Base-by-base conservation (phyloP, 2,797 vertebrate genomes). In the Alcedo quadribrachys region DNA sequence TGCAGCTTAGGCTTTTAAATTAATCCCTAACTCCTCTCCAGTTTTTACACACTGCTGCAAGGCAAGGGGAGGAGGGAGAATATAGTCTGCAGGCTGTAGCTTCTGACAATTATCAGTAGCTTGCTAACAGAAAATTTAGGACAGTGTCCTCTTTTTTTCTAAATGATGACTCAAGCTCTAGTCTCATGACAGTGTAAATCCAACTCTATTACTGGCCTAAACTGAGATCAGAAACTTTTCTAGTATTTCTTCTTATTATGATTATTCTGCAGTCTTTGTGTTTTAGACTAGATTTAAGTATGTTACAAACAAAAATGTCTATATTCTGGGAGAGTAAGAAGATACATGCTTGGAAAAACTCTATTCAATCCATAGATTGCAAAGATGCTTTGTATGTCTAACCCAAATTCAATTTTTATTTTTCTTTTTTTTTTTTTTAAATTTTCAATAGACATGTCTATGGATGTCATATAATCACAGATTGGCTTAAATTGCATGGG, bases 1-100 rank as follows among this genome's bases (percentile, higher is more conserved):
- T 88, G 71, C 32, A 82, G 68, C n/a, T 85, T 71, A 70, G 42
- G 37, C n/a, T 93, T 92, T 93, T 70, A 90, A 82, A 92, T 76
- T 85, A 94, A 92, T 65, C 45, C 2, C 0, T 61, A 82, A 67
- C 9, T 81, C 88, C 50, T 90, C 67, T 74, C 40, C 35, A 88
- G 55, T 33, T 35, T 84, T 85, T 57, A 77, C 57, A 74, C 40
- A 45, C 18, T 90, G 45, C 53, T 85, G 37, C 30, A 93, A 87
- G 65, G 16, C 61, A 91, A 32, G 30, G 11, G 32, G 21, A 63
- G 45, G 33, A 91, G 12, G 28, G 13, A 74, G 6, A 4, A 73
- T 20, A 70, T 6, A 48, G 43, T 6, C 69, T 83, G 43, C 28
- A 76, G 48, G 20, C 57, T 57, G 15, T 28, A 85, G 28, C 51